Evolutionary conservation across 2,797 vertebrate genomes (phyloP), one percentile per base, ranked within the genome.

Genomic region (Sarcoramphus papa): DNA sequence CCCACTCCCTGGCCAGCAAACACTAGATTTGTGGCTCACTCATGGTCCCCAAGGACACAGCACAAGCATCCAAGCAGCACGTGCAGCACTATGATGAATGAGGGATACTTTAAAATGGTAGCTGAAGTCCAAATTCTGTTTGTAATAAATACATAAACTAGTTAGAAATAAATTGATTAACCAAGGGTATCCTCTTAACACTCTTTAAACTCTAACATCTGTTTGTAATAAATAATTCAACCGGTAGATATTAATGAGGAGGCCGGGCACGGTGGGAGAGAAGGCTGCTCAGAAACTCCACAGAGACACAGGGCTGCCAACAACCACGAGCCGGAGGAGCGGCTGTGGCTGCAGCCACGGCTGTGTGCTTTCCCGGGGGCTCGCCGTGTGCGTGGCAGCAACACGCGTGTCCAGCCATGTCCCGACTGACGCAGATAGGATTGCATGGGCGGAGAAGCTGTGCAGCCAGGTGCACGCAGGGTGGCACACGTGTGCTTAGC

Each of bases 131-230:
- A 92, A 67, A 43, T 78, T 85, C 53, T 72, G 85, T 74, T 76
- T 30, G 72, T 73, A 85, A 92, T 93, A 95, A 97, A 96, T 90
- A 91, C 12, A 47, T 83, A 85, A 97, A 95, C 91, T 54, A 81
- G 95, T 96, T 97, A 96, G 95, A 94, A 96, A 93, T 78, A 90
- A 97, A 96, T 95, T 96, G 97, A 97, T 97, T 97, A 93, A 85
- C 92, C 89, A 50, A 96, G 91, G 95, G 95, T 93, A 97, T 93
- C 93, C 95, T 95, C 93, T 87, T 94, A 96, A 88, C 63, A 43
- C 92, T 95, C 96, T 96, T 97, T 96, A 97, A 97, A 96, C 94
- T 48, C 92, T 16, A 97, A 96, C 97, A 97, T 96, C 96, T 97
- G 98, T 87, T 97, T 51, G 91, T 41, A 82, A 92, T 97, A 97